Conservation (phyloP, 92 coral and sea anemone genomes). For the Phymanthus crucifer region DNA sequence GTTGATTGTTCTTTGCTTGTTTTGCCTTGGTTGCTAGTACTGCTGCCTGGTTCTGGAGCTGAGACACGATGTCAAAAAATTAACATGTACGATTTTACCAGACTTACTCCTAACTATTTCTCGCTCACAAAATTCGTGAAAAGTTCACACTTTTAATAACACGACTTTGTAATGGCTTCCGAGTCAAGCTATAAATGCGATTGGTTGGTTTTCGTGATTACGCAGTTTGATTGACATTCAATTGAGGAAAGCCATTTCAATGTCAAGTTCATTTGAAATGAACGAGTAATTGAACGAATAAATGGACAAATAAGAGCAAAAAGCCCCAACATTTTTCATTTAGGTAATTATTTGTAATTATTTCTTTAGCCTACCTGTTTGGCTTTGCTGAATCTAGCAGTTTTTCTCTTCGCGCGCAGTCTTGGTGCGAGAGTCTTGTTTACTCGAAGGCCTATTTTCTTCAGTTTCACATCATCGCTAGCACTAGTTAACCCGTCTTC, state of each 20-base stretch:
- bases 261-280: not conserved
- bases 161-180: not conserved
- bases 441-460: not conserved
- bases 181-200: not conserved
- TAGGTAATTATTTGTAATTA: not conserved
- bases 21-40: not conserved
- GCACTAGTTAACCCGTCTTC: not conserved
- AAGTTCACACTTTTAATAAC: not conserved
- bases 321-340: not conserved
- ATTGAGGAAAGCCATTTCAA: not conserved
- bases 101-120: too few relatives aligned
- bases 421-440: not conserved
- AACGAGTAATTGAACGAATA: not conserved
- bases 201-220: too few relatives aligned
- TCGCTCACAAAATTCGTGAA: too few relatives aligned
- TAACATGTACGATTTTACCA: too few relatives aligned
- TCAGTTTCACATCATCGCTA: not conserved
- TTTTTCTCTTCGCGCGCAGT: not conserved
- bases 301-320: not conserved
- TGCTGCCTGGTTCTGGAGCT: not conserved
- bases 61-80: too few relatives aligned
- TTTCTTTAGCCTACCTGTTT: not conserved
- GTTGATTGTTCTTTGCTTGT: not conserved
- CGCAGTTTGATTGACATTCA: not conserved
- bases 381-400: not conserved